Conservation (phyloP, 1,140 invertebrate genomes). For the Platorchestia sp. region DNA sequence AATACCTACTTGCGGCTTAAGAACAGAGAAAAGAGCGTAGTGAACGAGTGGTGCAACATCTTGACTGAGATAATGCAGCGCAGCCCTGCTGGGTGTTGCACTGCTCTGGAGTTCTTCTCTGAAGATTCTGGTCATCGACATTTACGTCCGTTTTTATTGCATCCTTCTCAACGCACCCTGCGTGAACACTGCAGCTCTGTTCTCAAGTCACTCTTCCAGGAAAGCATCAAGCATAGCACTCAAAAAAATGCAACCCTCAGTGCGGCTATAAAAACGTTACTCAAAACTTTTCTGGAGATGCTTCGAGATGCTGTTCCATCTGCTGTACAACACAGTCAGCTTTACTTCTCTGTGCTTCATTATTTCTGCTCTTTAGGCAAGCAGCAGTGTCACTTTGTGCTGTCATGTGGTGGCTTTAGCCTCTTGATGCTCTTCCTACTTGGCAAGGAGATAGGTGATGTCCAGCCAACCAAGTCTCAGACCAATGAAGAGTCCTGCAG, state of each 20-base stretch:
- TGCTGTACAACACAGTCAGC: background rate
- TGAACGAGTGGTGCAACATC: constrained; percentile 72
- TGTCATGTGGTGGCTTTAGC: constrained; percentile 72
- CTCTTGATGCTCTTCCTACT: constrained; percentile 72
- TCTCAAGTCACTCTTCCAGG: background rate
- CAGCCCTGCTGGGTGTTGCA: constrained; percentile 71
- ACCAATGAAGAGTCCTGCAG: constrained; percentile 56
- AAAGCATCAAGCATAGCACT: background rate
- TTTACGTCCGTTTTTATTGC: constrained; percentile 73
- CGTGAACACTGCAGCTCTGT: constrained; percentile 69
- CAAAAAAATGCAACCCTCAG: background rate
- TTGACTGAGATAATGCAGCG: constrained; percentile 70
- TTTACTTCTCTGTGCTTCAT: constrained; percentile 52
- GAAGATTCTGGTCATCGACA: constrained; percentile 70
- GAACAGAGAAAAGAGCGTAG: constrained; percentile 70
- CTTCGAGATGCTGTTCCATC: background rate
- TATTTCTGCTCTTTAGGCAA: constrained; percentile 70
- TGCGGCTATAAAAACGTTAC: background rate
- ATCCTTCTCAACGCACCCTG: constrained; percentile 72
- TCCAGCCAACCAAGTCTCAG: too few species aligned
- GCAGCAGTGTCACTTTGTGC: constrained; percentile 72
- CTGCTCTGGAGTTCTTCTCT: constrained; percentile 72
- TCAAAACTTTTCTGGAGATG: constrained; percentile 26
- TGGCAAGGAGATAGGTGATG: constrained; percentile 66
- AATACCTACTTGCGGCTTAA: constrained; percentile 74